Conservation (phyloP, 2,797 vertebrate genomes). For the Protonibea diacanthus region DNA sequence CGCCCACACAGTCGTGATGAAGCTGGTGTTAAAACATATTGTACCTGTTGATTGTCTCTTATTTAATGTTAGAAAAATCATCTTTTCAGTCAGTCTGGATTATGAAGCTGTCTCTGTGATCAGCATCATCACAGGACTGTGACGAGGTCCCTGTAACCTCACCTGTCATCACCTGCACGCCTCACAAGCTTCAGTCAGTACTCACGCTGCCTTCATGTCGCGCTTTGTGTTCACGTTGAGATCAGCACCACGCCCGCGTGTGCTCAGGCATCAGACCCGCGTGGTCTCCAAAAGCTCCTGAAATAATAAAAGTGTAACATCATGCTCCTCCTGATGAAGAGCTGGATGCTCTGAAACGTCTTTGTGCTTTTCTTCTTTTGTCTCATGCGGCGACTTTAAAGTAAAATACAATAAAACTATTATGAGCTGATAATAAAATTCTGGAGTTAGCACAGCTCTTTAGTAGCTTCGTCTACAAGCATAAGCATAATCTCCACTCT, state of each 20-base stretch:
- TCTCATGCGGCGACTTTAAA: slow-evolving; percentile 14
- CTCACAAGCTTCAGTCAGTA: slow-evolving; percentile 49
- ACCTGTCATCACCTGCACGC: slow-evolving; percentile 40
- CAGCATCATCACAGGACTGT: slow-evolving; percentile 25
- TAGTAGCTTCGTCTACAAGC: slow-evolving; percentile 23
- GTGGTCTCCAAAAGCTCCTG: background rate
- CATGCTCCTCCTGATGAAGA: background rate
- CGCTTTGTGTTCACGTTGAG: slow-evolving; percentile 38
- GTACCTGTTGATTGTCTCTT: background rate
- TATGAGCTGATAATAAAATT: slow-evolving; percentile 21
- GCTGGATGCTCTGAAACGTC: background rate
- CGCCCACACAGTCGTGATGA: background rate
- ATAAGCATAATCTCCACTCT: slow-evolving; percentile 44
- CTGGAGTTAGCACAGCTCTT: background rate
- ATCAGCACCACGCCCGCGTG: slow-evolving; percentile 26
- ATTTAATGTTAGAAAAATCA: background rate
- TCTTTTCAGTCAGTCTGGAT: background rate
- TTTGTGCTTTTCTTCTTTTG: background rate
- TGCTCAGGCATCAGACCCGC: background rate
- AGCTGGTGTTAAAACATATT: background rate
- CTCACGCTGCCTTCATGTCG: slow-evolving; percentile 33
- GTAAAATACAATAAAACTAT: slow-evolving; percentile 29
- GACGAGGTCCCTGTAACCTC: slow-evolving; percentile 47
- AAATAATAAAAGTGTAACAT: background rate
- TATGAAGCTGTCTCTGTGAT: background rate